Evolutionary conservation across 1,140 invertebrate genomes (phyloP), one percentile per base, ranked within the genome.

Genomic region (Drosophila sproati): DNA sequence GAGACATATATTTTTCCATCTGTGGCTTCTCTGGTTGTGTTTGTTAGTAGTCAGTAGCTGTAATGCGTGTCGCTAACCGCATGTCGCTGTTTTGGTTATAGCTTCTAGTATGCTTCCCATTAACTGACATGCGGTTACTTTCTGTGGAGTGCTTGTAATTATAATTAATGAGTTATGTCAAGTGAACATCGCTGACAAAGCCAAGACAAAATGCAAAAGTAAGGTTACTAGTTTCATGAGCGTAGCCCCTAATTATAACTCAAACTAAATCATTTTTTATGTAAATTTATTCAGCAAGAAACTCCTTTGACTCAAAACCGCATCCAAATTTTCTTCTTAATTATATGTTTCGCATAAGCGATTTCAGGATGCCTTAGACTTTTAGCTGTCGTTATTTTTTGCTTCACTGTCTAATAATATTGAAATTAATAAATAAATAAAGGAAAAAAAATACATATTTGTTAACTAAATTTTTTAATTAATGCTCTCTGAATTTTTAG

Each of bases 111-210:
- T 43, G 29, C 55, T 60, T 28, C 41, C 54, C 59, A 41, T 45
- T 56, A 34, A 41, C 57, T 50, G 45, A 43, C 35, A 45, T 57
- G 47, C 48, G 31, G 52, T 80, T 43, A 29, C 52, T 62, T 77
- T 79, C 28, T 73, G 56, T 20, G 45, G 60, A 68, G 68, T 74
- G 61, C 78, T 82, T 87, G 72, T 82, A 77, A 87, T 87, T 87
- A 87, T 87, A 87, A 87, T 87, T 87, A 87, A 87, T 87, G 82
- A 87, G 82, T 57, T 70, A 61, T 52, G 61, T 61, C 78, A 70
- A 73, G 67, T 59, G 59, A 59, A 56, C 70, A 69, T 78, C 51
- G n/a, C 68, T 37, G 41, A 35, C 32, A 34, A 34, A 50, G 59
- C 52, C 47, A 54, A 77, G 63, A 76, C 67, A 66, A 77, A 64